These are phyloP conservation scores for Arion vulgaris DNA, from an alignment of 1,140 invertebrate genomes.

Conservation along the genomic window DNA sequence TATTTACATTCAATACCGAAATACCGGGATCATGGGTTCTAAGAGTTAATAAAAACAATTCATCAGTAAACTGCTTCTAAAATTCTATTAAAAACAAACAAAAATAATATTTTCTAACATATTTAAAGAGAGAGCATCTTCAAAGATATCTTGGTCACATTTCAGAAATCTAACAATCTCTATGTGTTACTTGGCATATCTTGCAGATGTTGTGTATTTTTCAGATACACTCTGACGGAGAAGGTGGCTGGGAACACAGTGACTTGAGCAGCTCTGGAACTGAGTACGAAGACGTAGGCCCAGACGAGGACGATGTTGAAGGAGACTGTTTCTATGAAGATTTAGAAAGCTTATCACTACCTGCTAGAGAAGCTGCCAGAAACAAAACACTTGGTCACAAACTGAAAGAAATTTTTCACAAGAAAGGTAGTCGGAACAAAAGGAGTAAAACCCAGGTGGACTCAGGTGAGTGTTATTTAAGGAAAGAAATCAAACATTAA, in stretches of 20 bases:
- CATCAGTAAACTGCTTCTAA: too few relatives aligned
- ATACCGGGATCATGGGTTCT: too few relatives aligned
- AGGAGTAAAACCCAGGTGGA: slow-evolving; percentile 12
- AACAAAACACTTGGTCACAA: slow-evolving; percentile 28
- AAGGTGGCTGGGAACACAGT: slow-evolving; percentile 6
- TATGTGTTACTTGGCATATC: too few relatives aligned
- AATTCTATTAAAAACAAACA: too few relatives aligned
- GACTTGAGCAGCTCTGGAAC: slow-evolving; percentile 15
- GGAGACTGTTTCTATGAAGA: slow-evolving; percentile 44
- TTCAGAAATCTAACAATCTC: too few relatives aligned
- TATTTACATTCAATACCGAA: too few relatives aligned
- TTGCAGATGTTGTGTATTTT: too few relatives aligned
- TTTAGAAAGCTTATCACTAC: slow-evolving; percentile 26
- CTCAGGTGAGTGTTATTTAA: slow-evolving; percentile 17
- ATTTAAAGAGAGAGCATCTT: too few relatives aligned
- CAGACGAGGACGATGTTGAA: slow-evolving; percentile 24
- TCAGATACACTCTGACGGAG: slow-evolving; percentile 19
- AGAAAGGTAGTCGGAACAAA: slow-evolving; percentile 13
- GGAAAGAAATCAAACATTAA: too few relatives aligned
- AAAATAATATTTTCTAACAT: too few relatives aligned
- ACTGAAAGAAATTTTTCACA: slow-evolving; percentile 30
- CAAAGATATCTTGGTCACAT: too few relatives aligned
- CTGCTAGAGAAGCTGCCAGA: neutral
- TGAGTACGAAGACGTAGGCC: slow-evolving; percentile 43
- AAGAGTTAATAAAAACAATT: too few relatives aligned